Evolutionary conservation across 1,140 invertebrate genomes (phyloP).

Genomic region (Trichonephila inaurata): DNA sequence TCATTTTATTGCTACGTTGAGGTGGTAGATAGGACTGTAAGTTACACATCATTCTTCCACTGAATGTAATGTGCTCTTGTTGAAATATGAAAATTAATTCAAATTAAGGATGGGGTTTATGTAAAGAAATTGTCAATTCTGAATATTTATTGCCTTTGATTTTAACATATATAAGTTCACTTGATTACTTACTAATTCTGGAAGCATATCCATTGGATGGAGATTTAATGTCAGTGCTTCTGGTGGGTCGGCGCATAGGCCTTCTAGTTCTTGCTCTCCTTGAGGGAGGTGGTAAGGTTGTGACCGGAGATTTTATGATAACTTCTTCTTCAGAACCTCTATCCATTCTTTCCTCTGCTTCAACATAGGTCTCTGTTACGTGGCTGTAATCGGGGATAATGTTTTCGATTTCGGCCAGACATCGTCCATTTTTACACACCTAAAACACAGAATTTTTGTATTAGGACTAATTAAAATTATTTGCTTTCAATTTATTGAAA

Average conservation of each 20-base stretch:
- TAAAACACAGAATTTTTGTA: conserved; percentile 79
- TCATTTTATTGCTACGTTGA: too few species aligned
- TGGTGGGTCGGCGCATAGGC: conserved; percentile 47
- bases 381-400: conserved; percentile 96
- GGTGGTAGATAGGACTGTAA: too few species aligned
- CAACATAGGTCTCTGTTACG: conserved; percentile 78
- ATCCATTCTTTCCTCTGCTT: conserved; percentile 69
- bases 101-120: too few species aligned
- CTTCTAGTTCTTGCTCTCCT: conserved; percentile 16
- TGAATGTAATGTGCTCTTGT: too few species aligned
- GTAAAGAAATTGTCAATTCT: too few species aligned
- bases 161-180: too few species aligned
- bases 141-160: too few species aligned
- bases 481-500: too few species aligned
- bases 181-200: conserved; percentile 18
- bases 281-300: not conserved
- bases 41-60: too few species aligned
- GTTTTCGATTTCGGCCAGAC: conserved; percentile 94
- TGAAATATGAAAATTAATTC: too few species aligned
- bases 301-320: not conserved
- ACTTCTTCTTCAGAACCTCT: not conserved
- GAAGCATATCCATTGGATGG: not conserved
- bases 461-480: too few species aligned
- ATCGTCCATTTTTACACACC: conserved; percentile 95
- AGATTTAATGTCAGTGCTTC: conserved; percentile 34